Evolutionary conservation across 2,113 vertebrate genomes (phyloP), one percentile per base, ranked within the genome.

Genomic region (Synodontis membranacea): DNA sequence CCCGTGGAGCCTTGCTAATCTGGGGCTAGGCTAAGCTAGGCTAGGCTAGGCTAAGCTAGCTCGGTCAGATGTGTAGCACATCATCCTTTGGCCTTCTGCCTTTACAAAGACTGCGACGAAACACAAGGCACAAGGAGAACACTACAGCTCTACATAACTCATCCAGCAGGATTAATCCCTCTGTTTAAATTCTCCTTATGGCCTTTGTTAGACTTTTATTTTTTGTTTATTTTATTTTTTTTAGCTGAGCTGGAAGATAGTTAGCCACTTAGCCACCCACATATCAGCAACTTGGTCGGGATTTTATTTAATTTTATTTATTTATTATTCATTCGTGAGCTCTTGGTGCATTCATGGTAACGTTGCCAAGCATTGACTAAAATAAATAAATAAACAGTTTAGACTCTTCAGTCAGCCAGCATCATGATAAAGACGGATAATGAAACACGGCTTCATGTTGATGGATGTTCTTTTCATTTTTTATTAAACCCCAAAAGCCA

Each of bases 11-110:
- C 37, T 28, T 28, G 81, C 88, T 86, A 84, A 80, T 42, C 78
- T 23, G 0, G 12, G 2, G 3, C 17, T 74, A 48, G 80, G n/a
- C n/a, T 48, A 80, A 62, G 84, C n/a, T 19, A 17, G 50, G 76
- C 52, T 74, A 39, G 17, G 28, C 11, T 82, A 74, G n/a, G n/a
- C n/a, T n/a, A n/a, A n/a, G 44, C 54, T 62, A 58, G 39, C 58
- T 37, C 28, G 70, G 56, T 78, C 52, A 17, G 78, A 80, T 39
- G 84, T 62, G 56, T 85, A 85, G 72, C 72, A 76, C 72, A 76
- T 75, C 52, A 84, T 85, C 70, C 44, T 76, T 78, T 58, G 39
- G 72, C 84, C 72, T 42, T 85, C 34, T n/a, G n/a, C n/a, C 78
- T 34, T 62, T 85, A 14, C 74, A 46, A n/a, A 58, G 28, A 56